phyloP scores from a whole-genome alignment of 1,140 invertebrate species.

The Cydia splendana region DNA sequence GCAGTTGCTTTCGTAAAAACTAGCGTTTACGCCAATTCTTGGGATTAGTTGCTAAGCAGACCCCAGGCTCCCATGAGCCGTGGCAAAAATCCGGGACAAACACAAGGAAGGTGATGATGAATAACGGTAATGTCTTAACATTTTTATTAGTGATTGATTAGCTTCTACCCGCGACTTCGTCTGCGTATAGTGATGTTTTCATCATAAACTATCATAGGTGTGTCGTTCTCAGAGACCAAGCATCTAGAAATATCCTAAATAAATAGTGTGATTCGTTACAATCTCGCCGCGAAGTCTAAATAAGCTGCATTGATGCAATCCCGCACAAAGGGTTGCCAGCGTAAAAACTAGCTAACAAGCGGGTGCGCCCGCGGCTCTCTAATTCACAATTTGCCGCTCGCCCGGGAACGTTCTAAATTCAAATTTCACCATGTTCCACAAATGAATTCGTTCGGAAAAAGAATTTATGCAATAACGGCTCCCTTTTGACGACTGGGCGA shows the following conservation, averaged over 20 bases:
- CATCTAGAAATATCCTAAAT: background rate
- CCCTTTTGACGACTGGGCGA: slow-evolving; percentile 1
- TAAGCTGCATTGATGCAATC: slow-evolving; percentile 62
- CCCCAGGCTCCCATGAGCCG: too few relatives aligned
- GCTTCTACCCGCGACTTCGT: too few relatives aligned
- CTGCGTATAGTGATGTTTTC: too few relatives aligned
- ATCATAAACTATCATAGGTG: too few relatives aligned
- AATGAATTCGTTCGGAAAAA: slow-evolving; percentile 63
- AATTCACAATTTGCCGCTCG: slow-evolving; percentile 67
- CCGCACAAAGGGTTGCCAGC: slow-evolving; percentile 63
- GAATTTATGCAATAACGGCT: slow-evolving; percentile 41
- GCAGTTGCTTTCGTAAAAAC: too few relatives aligned
- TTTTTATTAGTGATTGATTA: too few relatives aligned
- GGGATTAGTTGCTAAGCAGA: too few relatives aligned
- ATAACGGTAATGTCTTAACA: too few relatives aligned
- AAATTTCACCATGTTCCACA: slow-evolving; percentile 58
- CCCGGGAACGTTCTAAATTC: slow-evolving; percentile 63
- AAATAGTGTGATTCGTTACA: slow-evolving; percentile 7
- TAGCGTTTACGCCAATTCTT: too few relatives aligned
- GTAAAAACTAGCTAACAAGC: slow-evolving; percentile 76
- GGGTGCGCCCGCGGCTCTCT: slow-evolving; percentile 56
- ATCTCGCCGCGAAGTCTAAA: slow-evolving; percentile 40
- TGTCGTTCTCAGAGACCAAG: too few relatives aligned
- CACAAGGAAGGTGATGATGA: too few relatives aligned
- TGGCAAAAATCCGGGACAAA: too few relatives aligned